Percentiles rank a stretch among this genome's conserved stretches.
These are phyloP conservation scores for Pterostichus niger DNA, from an alignment of 2,888 invertebrate genomes.

Conservation along the genomic window DNA sequence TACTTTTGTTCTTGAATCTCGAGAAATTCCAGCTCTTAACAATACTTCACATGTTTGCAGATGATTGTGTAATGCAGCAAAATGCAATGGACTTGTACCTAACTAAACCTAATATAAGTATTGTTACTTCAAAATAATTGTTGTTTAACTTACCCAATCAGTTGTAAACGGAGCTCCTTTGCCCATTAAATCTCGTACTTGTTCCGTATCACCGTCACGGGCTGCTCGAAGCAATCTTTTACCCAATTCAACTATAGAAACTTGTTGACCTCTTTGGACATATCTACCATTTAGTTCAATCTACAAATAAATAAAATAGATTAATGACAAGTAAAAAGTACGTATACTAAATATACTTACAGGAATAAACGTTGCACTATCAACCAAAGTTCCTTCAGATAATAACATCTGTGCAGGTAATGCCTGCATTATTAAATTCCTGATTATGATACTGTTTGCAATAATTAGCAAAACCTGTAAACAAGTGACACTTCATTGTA, in stretches of 20 bases:
- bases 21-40: slow-evolving; percentile 90
- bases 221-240: slow-evolving; percentile 90
- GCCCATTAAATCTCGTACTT: slow-evolving; percentile 88
- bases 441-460: slow-evolving; percentile 45
- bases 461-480: slow-evolving; percentile 59
- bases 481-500: slow-evolving; percentile 56
- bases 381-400: slow-evolving; percentile 73
- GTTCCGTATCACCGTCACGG: slow-evolving; percentile 87
- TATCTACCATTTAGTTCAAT: slow-evolving; percentile 53
- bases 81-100: slow-evolving; percentile 93
- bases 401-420: slow-evolving; percentile 74
- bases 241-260: slow-evolving; percentile 87
- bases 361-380: slow-evolving; percentile 76
- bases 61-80: slow-evolving; percentile 91
- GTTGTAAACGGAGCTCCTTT: slow-evolving; percentile 95
- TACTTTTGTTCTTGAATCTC: slow-evolving; percentile 94
- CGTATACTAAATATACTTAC: slow-evolving; percentile 72
- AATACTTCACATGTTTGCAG: slow-evolving; percentile 89
- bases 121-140: slow-evolving; percentile 11
- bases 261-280: slow-evolving; percentile 67
- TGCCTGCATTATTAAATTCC: slow-evolving; percentile 66
- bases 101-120: slow-evolving; percentile 78
- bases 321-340: slow-evolving; percentile 7
- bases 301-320: slow-evolving; percentile 34
- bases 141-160: slow-evolving; percentile 86